phyloP scores from a whole-genome alignment of 2,888 invertebrate genomes.

The Callimorpha dominula region DNA sequence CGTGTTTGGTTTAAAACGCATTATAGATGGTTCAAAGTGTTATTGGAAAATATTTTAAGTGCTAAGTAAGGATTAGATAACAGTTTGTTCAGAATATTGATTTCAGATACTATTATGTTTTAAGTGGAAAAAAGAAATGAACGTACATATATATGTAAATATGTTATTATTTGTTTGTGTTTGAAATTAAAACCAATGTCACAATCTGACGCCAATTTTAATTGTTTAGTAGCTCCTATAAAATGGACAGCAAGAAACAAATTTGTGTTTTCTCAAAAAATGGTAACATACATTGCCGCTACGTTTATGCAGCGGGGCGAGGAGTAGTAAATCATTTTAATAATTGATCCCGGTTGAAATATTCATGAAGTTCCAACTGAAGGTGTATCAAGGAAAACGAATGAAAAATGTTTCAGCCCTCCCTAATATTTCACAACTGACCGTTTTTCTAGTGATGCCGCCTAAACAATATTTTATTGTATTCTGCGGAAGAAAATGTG shows the following conservation, averaged over 20 bases:
- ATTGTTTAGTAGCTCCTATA: slow-evolving; percentile 37
- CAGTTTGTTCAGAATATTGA: slow-evolving; percentile 6
- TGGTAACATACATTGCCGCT: slow-evolving; percentile 62
- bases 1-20: slow-evolving; percentile 26
- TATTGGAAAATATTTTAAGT: slow-evolving; percentile 9
- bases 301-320: slow-evolving; percentile 65
- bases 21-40: slow-evolving; percentile 11
- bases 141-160: too few relatives aligned
- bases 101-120: too few relatives aligned
- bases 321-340: slow-evolving; percentile 85
- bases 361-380: slow-evolving; percentile 81
- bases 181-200: too few relatives aligned
- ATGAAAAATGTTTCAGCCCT: slow-evolving; percentile 77
- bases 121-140: too few relatives aligned
- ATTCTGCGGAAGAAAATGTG: slow-evolving; percentile 20
- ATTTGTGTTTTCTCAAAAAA: slow-evolving; percentile 55
- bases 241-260: slow-evolving; percentile 41
- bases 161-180: too few relatives aligned
- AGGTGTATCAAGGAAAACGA: slow-evolving; percentile 76
- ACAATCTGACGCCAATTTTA: background rate
- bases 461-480: slow-evolving; percentile 53
- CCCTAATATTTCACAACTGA: slow-evolving; percentile 72
- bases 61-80: slow-evolving; percentile 12
- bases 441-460: slow-evolving; percentile 60
- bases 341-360: slow-evolving; percentile 84